A percentile compares a stretch with the other conserved stretches of the same genome.
Conservation (phyloP, 1,140 invertebrate species). For the Agrypnia vestita region DNA sequence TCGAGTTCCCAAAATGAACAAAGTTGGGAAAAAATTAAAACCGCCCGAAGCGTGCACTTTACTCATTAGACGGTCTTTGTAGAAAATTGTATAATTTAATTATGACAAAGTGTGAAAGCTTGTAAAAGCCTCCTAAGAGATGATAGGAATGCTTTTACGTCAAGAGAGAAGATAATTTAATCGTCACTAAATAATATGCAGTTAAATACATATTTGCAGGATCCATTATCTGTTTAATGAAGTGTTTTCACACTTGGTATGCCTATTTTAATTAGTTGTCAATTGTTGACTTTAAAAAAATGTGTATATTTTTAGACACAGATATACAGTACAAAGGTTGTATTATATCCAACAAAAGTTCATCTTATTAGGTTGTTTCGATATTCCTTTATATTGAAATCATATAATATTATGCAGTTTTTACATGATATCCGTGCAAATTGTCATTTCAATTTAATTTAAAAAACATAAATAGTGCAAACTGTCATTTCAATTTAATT, state of each 20-base stretch:
- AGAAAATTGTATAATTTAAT: slow-evolving; percentile 57
- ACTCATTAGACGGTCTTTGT: slow-evolving; percentile 52
- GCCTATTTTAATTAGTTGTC: neutral
- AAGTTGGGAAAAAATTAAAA: too few species aligned
- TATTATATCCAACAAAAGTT: too few species aligned
- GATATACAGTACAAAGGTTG: too few species aligned
- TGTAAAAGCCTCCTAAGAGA: slow-evolving; percentile 6
- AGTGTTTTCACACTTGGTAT: neutral
- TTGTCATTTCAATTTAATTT: too few species aligned
- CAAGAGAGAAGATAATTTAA: neutral
- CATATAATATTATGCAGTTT: too few species aligned
- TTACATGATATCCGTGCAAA: too few species aligned
- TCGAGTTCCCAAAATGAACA: neutral
- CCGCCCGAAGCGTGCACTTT: slow-evolving; percentile 5
- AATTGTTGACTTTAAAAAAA: neutral
- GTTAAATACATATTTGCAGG: neutral
- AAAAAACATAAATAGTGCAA: too few species aligned
- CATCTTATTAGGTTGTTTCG: too few species aligned
- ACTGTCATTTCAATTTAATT: too few species aligned
- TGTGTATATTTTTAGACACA: neutral
- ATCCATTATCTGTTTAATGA: slow-evolving; percentile 1
- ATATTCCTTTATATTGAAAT: too few species aligned
- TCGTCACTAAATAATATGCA: neutral
- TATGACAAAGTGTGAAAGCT: slow-evolving; percentile 58
- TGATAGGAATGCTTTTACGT: slow-evolving; percentile 54